Percentiles rank a stretch among this genome's conserved stretches.
phyloP scores from a whole-genome alignment of 2,888 invertebrate species.

The Troides aeacus region DNA sequence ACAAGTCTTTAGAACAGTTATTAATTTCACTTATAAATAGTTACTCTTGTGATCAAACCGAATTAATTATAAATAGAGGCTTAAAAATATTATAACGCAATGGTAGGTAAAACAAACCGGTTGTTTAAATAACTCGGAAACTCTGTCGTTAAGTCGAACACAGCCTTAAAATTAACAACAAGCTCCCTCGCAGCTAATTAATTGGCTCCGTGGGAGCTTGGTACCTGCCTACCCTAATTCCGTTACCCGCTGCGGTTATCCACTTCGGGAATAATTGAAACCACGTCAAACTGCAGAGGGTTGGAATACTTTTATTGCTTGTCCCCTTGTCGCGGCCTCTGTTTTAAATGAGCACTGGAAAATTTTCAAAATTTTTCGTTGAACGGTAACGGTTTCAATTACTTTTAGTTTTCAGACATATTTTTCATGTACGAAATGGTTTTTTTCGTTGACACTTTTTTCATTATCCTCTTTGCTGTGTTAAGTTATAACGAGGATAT shows the following conservation, averaged over 20 bases:
- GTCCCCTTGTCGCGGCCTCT: background rate
- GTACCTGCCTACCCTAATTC: conserved; percentile 19
- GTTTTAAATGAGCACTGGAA: conserved; percentile 3
- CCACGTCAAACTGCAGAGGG: conserved; percentile 9
- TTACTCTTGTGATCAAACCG: no score
- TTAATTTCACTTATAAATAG: no score
- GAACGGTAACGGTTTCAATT: no score
- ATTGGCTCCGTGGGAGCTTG: conserved; percentile 3
- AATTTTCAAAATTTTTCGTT: background rate
- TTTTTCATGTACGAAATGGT: no score
- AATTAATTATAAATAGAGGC: background rate
- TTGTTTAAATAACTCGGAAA: conserved; percentile 1
- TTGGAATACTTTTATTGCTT: conserved; percentile 9
- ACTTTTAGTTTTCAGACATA: no score
- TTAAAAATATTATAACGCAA: background rate
- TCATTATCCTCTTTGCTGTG: no score
- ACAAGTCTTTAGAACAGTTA: no score
- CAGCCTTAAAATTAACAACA: conserved; percentile 17
- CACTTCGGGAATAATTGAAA: conserved; percentile 22
- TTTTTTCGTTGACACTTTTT: no score
- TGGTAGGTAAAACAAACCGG: background rate
- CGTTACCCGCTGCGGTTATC: conserved; percentile 12
- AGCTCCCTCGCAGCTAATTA: conserved; percentile 19
- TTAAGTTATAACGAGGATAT: no score
- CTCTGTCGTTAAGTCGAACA: conserved; percentile 1